Conservation (phyloP, 2,113 vertebrate species). For the Formicarius rufipectus region DNA sequence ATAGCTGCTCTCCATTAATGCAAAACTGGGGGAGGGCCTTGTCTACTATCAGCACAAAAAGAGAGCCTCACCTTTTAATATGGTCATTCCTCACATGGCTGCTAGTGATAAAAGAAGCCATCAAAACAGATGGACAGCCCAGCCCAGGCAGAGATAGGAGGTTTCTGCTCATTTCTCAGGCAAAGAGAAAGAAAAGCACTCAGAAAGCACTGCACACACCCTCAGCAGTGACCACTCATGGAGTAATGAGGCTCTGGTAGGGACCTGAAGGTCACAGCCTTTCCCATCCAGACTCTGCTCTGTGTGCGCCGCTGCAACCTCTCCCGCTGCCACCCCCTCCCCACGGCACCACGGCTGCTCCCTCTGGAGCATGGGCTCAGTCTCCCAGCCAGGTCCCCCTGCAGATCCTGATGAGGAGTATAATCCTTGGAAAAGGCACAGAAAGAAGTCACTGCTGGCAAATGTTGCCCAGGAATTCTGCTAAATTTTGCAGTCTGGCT, state of each 20-base stretch:
- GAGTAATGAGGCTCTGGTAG: not conserved
- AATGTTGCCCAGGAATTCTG: not conserved
- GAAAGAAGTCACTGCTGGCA: not conserved
- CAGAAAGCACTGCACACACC: not conserved
- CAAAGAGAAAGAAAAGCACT: not conserved
- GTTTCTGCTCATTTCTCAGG: not conserved
- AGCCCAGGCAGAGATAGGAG: not conserved
- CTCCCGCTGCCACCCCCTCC: not conserved
- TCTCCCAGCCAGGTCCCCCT: not conserved
- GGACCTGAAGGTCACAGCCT: not conserved
- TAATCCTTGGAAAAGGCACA: not conserved
- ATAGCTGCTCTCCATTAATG: not conserved
- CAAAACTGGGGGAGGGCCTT: not conserved
- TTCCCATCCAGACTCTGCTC: not conserved
- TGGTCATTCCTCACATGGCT: slow-evolving; percentile 23
- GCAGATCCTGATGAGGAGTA: not conserved
- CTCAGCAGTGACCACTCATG: not conserved
- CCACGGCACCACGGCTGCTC: not conserved
- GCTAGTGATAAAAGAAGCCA: slow-evolving; percentile 19
- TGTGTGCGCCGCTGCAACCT: not conserved
- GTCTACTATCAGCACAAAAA: not conserved
- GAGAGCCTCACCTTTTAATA: not conserved
- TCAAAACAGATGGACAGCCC: slow-evolving; percentile 19
- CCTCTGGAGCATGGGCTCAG: not conserved
- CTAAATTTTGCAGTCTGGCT: not conserved